Conservation (phyloP, 1,140 invertebrate species). For the Melipona quadrifasciata region DNA sequence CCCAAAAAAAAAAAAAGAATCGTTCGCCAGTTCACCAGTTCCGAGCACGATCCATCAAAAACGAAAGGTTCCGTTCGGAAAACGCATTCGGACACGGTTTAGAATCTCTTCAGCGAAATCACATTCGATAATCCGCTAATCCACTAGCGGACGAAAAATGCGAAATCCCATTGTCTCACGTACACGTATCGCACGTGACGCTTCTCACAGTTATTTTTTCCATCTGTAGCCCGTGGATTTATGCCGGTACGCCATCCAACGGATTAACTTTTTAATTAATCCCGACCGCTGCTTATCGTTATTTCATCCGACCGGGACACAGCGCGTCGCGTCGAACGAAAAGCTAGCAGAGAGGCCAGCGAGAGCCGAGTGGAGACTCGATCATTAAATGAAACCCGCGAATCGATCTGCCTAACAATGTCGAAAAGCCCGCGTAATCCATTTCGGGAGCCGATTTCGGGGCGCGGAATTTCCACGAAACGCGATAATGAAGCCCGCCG, state of each 20-base stretch:
- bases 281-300: conserved; percentile 27
- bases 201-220: conserved; percentile 13
- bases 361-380: background rate
- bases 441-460: conserved; percentile 26
- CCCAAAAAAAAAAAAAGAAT: background rate
- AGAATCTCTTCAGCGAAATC: background rate
- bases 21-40: background rate
- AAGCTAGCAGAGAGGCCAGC: background rate
- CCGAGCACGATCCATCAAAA: background rate
- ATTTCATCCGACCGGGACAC: background rate
- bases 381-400: conserved; percentile 54
- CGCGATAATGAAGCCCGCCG: conserved; percentile 33
- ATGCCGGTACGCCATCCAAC: background rate
- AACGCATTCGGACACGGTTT: background rate
- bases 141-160: background rate
- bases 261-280: conserved; percentile 49
- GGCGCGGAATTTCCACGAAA: conserved; percentile 36
- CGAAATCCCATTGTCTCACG: background rate
- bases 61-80: background rate
- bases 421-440: conserved; percentile 46
- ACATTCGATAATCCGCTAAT: background rate
- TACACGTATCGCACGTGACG: background rate
- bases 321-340: background rate
- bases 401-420: conserved; percentile 51
- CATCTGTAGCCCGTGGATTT: background rate